Base-by-base conservation (phyloP, 1,140 invertebrate genomes). In the Probaryconus sp. region DNA sequence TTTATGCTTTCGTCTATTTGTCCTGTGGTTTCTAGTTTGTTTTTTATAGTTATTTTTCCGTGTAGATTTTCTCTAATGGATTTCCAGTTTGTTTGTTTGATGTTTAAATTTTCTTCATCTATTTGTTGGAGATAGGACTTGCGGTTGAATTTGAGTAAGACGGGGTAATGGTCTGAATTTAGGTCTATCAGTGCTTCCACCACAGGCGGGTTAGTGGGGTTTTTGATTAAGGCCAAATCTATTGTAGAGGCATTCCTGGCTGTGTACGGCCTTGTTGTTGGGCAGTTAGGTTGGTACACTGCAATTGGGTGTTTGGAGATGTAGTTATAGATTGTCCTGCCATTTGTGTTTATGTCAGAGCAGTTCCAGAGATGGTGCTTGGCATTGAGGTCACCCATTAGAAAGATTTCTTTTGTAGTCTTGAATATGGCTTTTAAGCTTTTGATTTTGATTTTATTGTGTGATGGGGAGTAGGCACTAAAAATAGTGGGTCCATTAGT, bases 301-400 rank as follows among this genome's bases (percentile, higher is more conserved):
- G 13, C 17, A 6, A 55, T 45, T 0, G 17, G 50, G 17, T 24
- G 30, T 3, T n/a, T 18, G 0, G 5, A 5, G 1, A 7, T 43
- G 42, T 30, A 63, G 4, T 50, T 31, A 17, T 5, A 40, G 1
- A 70, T 5, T 28, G 2, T 61, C 28, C n/a, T 58, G 1, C 63
- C 67, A 45, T 60, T 75, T n/a, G 10, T 18, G 20, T 75, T 78
- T 3, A 6, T 20, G 2, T 5, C 47, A 20, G 16, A 6, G 26
- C 72, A 75, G 13, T 35, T 45, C 65, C 76, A 78, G 9, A 2
- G 13, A n/a, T 11, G 11, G 20, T 78, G 76, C 48, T 78, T 78
- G 1, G 65, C 48, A n/a, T 75, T 71, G 3, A 68, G 28, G 13
- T 75, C 71, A 0, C 71, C 71, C 17, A 75, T 13, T 0, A 40